Evolutionary conservation across 2,113 vertebrate genomes (phyloP).

Genomic region (Ellobius talpinus): DNA sequence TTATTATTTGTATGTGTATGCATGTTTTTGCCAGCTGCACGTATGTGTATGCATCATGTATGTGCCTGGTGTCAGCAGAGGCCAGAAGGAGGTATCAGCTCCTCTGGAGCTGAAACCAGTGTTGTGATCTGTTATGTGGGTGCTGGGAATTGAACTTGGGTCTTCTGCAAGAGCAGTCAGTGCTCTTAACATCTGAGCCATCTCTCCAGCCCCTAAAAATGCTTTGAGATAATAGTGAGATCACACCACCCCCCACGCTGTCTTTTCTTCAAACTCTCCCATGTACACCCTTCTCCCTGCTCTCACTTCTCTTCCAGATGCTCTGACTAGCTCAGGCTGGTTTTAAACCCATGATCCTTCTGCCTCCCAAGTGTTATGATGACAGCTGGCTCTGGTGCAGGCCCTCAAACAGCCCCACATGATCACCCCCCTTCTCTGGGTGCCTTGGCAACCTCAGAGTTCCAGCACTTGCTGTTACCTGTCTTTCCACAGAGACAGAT

Average conservation of each 20-base stretch:
- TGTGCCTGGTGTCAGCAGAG: neutral
- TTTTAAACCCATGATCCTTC: neutral
- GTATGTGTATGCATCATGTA: no score
- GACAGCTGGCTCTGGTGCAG: neutral
- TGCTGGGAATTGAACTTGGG: neutral
- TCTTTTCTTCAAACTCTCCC: neutral
- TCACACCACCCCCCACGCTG: no score
- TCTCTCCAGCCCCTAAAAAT: neutral
- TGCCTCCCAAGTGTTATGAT: neutral
- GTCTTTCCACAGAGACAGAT: neutral
- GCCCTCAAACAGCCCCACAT: neutral
- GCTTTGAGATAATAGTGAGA: neutral
- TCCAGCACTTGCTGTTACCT: rapidly evolving
- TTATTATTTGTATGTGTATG: neutral
- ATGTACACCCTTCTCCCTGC: neutral
- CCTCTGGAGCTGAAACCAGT: neutral
- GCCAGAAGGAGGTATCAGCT: neutral
- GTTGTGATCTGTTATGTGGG: neutral
- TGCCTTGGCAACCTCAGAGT: neutral
- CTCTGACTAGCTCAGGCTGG: neutral
- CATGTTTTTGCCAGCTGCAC: neutral
- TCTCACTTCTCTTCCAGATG: neutral
- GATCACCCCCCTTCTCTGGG: neutral
- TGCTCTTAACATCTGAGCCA: neutral
- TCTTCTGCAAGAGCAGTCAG: neutral